Conservation (phyloP, 2,797 vertebrate species). For the Valencia hispanica region DNA sequence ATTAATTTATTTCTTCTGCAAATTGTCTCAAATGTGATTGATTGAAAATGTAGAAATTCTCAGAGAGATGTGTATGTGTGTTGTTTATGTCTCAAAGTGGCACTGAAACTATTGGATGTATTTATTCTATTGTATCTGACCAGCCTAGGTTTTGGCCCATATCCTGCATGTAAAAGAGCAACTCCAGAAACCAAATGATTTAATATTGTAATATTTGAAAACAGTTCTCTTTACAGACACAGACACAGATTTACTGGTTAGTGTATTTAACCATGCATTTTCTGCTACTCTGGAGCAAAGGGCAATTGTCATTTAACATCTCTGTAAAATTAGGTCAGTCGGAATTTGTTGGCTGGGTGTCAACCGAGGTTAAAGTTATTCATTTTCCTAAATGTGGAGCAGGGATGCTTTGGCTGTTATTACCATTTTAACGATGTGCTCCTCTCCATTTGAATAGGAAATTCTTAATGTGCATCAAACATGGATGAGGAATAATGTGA, state of each 20-base stretch:
- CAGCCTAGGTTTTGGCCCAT: neutral
- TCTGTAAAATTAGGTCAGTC: constrained; percentile 51
- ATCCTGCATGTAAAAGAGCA: neutral
- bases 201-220: neutral
- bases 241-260: constrained; percentile 12
- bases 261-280: constrained; percentile 8
- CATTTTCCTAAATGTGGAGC: constrained; percentile 56
- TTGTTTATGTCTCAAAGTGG: neutral
- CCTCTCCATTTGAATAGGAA: constrained; percentile 70
- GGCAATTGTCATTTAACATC: constrained; percentile 44
- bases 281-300: constrained; percentile 27
- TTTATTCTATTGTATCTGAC: neutral
- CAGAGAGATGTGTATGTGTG: too few species aligned
- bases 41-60: neutral
- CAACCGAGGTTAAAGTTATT: constrained; percentile 67
- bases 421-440: constrained; percentile 78
- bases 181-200: neutral
- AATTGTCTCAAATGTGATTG: neutral
- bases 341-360: constrained; percentile 57
- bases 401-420: constrained; percentile 58
- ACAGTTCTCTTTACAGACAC: neutral
- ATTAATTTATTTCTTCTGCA: neutral
- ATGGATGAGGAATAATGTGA: neutral
- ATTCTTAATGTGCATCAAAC: constrained; percentile 11
- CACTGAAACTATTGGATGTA: neutral